Evolutionary conservation across 2,797 vertebrate species (phyloP).

Genomic region (Adelosebastes latens): DNA sequence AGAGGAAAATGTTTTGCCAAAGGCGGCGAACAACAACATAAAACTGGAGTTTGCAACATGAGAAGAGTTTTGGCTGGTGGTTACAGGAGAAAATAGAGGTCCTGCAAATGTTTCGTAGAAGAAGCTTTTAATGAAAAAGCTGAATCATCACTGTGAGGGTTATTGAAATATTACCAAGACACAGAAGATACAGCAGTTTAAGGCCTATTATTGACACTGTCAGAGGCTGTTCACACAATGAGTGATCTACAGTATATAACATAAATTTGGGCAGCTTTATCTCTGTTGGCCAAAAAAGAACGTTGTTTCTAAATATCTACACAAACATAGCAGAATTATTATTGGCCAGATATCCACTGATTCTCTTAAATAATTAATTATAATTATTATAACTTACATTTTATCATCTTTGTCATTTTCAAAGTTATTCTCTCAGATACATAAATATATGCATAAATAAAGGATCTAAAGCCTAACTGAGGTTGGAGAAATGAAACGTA

Average conservation of each 20-base stretch:
- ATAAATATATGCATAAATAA: not conserved
- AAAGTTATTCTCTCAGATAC: not conserved
- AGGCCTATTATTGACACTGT: not conserved
- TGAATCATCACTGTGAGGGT: not conserved
- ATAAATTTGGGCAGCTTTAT: not conserved
- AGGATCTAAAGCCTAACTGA: not conserved
- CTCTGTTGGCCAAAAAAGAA: not conserved
- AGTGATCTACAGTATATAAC: not conserved
- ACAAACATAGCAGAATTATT: not conserved
- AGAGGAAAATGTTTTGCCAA: conserved; percentile 46
- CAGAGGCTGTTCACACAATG: not conserved
- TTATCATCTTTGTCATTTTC: not conserved
- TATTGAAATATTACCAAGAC: not conserved
- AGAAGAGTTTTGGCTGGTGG: conserved; percentile 21
- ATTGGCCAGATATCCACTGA: not conserved
- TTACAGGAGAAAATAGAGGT: conserved; percentile 4
- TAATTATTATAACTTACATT: not conserved
- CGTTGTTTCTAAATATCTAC: not conserved
- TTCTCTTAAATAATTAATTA: not conserved
- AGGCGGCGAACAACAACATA: conserved; percentile 34
- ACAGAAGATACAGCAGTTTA: not conserved
- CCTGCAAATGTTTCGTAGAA: not conserved
- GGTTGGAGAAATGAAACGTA: not conserved
- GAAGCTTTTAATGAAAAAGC: not conserved
- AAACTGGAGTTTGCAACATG: conserved; percentile 31